These are phyloP conservation scores for Eupithecia dodoneata DNA, from an alignment of 2,888 invertebrate species.

Conservation along the genomic window DNA sequence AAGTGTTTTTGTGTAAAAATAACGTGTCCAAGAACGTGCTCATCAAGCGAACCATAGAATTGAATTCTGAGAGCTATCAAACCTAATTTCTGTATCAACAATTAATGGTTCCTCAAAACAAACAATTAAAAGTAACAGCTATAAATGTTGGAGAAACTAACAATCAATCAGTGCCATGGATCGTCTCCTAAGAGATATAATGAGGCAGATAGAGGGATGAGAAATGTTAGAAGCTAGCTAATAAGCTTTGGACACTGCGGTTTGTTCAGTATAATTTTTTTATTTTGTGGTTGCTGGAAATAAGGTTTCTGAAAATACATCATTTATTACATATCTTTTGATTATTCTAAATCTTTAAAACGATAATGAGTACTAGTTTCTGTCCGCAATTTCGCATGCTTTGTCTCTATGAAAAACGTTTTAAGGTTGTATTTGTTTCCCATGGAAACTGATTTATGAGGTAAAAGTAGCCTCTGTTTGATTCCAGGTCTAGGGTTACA, in stretches of 20 bases:
- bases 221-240: slow-evolving; percentile 4
- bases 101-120: slow-evolving; percentile 36
- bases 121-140: slow-evolving; percentile 45
- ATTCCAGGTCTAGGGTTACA: too few relatives aligned
- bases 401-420: too few relatives aligned
- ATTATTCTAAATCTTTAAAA: too few relatives aligned
- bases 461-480: too few relatives aligned
- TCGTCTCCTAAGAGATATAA: slow-evolving; percentile 13
- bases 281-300: neutral
- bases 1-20: neutral
- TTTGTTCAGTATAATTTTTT: neutral
- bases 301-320: neutral
- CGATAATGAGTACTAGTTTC: too few relatives aligned
- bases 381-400: too few relatives aligned
- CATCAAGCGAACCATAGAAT: neutral
- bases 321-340: too few relatives aligned
- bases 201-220: neutral
- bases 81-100: slow-evolving; percentile 36
- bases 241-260: neutral
- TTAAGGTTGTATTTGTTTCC: too few relatives aligned
- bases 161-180: slow-evolving; percentile 68
- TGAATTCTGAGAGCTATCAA: slow-evolving; percentile 13
- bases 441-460: too few relatives aligned
- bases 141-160: slow-evolving; percentile 51
- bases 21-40: neutral